Percentiles rank a stretch among this genome's conserved stretches.
These are phyloP conservation scores for Aeoliscus strigatus DNA, from an alignment of 2,797 vertebrate genomes.

Conservation along the genomic window DNA sequence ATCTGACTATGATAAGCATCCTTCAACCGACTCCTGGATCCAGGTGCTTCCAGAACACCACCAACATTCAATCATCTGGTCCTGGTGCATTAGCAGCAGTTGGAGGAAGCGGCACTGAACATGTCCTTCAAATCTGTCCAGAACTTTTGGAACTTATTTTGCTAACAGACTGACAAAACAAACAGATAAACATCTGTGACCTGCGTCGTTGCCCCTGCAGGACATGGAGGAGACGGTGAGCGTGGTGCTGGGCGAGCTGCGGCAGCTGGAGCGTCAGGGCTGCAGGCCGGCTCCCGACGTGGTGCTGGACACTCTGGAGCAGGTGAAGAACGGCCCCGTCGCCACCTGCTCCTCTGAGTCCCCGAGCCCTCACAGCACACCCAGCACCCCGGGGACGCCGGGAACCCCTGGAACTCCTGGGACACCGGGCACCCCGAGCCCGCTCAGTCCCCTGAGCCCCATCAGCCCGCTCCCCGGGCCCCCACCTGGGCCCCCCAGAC, in stretches of 20 bases:
- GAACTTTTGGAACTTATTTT: no score
- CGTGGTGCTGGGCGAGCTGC: constrained; percentile 87
- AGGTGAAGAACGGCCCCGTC: constrained; percentile 81
- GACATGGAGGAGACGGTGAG: constrained; percentile 98
- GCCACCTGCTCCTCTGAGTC: constrained; percentile 77
- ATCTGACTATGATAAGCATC: no score
- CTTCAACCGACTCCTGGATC: no score
- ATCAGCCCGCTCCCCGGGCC: constrained; percentile 89
- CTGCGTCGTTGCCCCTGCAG: constrained; percentile 63
- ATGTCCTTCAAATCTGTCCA: no score
- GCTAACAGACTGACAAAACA: no score
- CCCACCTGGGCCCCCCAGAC: constrained; percentile 59
- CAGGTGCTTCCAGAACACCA: no score
- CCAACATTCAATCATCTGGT: no score
- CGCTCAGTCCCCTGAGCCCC: constrained; percentile 91
- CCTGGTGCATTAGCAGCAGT: no score
- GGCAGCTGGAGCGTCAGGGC: constrained; percentile 89
- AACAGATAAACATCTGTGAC: no score
- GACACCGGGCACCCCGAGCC: constrained; percentile 81
- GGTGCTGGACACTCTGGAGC: constrained; percentile 95
- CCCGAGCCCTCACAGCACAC: constrained; percentile 79
- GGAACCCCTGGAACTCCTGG: constrained; percentile 67
- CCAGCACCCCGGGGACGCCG: constrained; percentile 72
- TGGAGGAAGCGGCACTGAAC: no score
- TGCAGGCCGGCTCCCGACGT: constrained; percentile 89